These are phyloP conservation scores for Meloe dianella DNA, from an alignment of 2,888 invertebrate genomes.

Conservation along the genomic window DNA sequence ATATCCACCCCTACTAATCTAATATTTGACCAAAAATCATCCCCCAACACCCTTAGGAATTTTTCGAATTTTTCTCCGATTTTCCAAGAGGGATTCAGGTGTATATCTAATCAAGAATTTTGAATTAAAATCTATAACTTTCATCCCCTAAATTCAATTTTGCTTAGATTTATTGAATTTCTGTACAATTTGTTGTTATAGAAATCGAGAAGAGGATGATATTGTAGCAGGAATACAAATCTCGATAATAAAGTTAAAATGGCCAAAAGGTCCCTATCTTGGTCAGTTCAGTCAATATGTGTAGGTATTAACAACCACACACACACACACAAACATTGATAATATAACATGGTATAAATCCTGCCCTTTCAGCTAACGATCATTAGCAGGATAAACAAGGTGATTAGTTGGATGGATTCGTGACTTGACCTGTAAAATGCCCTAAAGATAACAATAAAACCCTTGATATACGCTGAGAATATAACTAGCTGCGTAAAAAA, in stretches of 20 bases:
- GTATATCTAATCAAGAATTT: too few species aligned
- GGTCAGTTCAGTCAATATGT: slow-evolving; percentile 20
- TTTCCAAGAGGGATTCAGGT: not conserved
- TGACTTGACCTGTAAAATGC: slow-evolving; percentile 22
- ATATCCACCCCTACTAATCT: not conserved
- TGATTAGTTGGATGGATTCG: slow-evolving; percentile 31
- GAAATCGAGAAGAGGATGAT: not conserved
- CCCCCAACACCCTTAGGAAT: not conserved
- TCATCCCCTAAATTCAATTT: not conserved
- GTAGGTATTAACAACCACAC: too few species aligned
- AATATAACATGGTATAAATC: not conserved
- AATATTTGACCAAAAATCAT: too few species aligned
- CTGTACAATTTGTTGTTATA: not conserved
- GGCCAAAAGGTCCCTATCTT: not conserved
- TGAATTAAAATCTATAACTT: not conserved
- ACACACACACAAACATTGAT: not conserved
- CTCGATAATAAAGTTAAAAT: slow-evolving; percentile 27
- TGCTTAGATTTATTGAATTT: not conserved
- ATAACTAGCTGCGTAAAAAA: not conserved
- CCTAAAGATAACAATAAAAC: not conserved
- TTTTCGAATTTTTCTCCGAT: not conserved
- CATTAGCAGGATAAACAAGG: slow-evolving; percentile 32
- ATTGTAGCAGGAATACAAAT: slow-evolving; percentile 31
- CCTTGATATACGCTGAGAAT: not conserved
- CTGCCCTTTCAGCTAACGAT: slow-evolving; percentile 29